These are phyloP conservation scores for Nebria brevicollis DNA, from an alignment of 2,888 invertebrate genomes.

Conservation along the genomic window DNA sequence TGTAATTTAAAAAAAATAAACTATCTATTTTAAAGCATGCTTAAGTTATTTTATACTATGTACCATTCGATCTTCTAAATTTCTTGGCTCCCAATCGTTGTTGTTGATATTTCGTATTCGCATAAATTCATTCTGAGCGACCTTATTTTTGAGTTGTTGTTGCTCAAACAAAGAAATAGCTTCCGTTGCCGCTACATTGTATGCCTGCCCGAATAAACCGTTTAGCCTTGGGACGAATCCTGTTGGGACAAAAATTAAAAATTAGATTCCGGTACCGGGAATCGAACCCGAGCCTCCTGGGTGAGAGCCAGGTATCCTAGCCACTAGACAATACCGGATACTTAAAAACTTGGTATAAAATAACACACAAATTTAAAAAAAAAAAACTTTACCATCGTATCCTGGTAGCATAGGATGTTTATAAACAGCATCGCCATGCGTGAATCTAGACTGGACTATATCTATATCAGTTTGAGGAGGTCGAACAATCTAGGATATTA, in stretches of 20 bases:
- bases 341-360: neutral
- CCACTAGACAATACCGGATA: slow-evolving; percentile 74
- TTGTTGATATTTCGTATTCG: slow-evolving; percentile 70
- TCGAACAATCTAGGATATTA: slow-evolving; percentile 64
- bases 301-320: slow-evolving; percentile 79
- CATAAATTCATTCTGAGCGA: slow-evolving; percentile 69
- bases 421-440: slow-evolving; percentile 75
- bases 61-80: slow-evolving; percentile 71
- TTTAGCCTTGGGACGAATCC: slow-evolving; percentile 76
- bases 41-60: slow-evolving; percentile 50
- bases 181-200: slow-evolving; percentile 76
- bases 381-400: slow-evolving; percentile 71
- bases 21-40: no score
- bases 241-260: slow-evolving; percentile 53
- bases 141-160: slow-evolving; percentile 68
- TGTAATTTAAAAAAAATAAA: no score
- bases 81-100: slow-evolving; percentile 72
- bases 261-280: slow-evolving; percentile 73
- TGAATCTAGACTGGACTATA: slow-evolving; percentile 71
- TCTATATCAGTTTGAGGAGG: slow-evolving; percentile 76
- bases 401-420: slow-evolving; percentile 79
- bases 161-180: slow-evolving; percentile 78
- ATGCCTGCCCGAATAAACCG: slow-evolving; percentile 76
- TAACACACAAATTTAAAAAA: no score
- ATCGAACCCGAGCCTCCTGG: slow-evolving; percentile 81